Evolutionary conservation across 30 jellyfish, hydroid and myxozoan species (phyloP), one percentile per base, ranked within the genome.

Genomic region (Calvadosia cruxmelitensis): DNA sequence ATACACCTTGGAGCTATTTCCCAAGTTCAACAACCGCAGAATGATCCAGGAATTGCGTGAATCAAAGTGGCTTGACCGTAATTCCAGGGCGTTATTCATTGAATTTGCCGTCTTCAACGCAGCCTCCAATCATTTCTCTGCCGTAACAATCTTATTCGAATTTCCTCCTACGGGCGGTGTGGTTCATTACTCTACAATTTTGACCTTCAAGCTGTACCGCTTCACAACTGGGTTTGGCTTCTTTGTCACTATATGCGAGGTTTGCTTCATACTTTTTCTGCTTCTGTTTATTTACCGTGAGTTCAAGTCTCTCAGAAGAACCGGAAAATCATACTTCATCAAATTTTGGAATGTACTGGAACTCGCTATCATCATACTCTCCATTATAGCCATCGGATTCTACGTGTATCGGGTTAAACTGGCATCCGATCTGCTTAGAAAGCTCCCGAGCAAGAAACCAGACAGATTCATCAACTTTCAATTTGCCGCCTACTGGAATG

Each of bases 151-250:
- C 29, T 74, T 86, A 13, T 80, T 89, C 24, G 98, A 89, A 72
- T 89, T 89, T 57, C 95, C 98, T 2, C 84, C 95, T 12, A 74
- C 95, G 16, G 98, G 98, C 52, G 98, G 98, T 61, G 62, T 82
- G 49, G 68, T 89, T 27, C 89, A 82, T 66, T 80, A 82, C 74
- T 63, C 75, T 72, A 74, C 94, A 29, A 68, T 89, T 28, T 36
- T 82, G 53, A 89, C 98, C 25, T 89, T 89, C 81, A 89, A 89
- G 72, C 69, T 89, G 66, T 89, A 80, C 71, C 79, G 95, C 1
- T 80, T 74, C 89, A 89, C 98, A 16, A 73, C 82, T 1, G 93
- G 95, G 0, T 76, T 62, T 49, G 95, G 90, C 3, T 77, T 89
- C 79, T 74, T 68, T 50, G 73, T 78, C 31, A 77, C 80, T 33